Conservation (phyloP, 2,113 vertebrate genomes). For the Brachirus orientalis region DNA sequence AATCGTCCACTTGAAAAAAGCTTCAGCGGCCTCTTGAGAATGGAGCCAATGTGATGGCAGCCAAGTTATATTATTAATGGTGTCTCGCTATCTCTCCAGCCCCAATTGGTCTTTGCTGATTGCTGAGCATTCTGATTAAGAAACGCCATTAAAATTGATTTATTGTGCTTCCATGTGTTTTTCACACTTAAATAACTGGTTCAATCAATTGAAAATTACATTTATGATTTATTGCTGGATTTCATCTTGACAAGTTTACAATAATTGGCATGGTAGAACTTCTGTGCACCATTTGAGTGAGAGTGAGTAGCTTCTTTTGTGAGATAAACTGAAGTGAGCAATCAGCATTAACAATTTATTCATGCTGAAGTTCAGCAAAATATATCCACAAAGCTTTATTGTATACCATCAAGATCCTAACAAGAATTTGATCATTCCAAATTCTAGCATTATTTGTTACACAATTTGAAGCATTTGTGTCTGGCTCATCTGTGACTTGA, state of each 20-base stretch:
- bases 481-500: constrained; percentile 10
- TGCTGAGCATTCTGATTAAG: constrained; percentile 80
- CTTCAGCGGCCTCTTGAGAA: constrained; percentile 45
- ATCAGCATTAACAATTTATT: neutral
- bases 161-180: constrained; percentile 75
- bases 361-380: constrained; percentile 5
- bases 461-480: neutral
- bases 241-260: constrained; percentile 67
- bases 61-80: constrained; percentile 77
- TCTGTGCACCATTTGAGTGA: neutral
- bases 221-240: constrained; percentile 72
- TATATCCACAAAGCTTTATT: constrained; percentile 1
- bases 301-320: neutral
- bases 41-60: constrained; percentile 49
- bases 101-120: constrained; percentile 82
- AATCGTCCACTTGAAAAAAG: constrained; percentile 32
- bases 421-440: neutral
- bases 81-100: constrained; percentile 71
- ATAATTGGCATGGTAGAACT: constrained; percentile 53
- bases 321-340: constrained; percentile 3
- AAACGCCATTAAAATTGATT: constrained; percentile 81
- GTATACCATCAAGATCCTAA: neutral
- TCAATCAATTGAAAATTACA: constrained; percentile 81
- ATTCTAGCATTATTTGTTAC: neutral
- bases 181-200: constrained; percentile 70